Base-by-base conservation (phyloP, 2,113 vertebrate species). In the Mirounga angustirostris region DNA sequence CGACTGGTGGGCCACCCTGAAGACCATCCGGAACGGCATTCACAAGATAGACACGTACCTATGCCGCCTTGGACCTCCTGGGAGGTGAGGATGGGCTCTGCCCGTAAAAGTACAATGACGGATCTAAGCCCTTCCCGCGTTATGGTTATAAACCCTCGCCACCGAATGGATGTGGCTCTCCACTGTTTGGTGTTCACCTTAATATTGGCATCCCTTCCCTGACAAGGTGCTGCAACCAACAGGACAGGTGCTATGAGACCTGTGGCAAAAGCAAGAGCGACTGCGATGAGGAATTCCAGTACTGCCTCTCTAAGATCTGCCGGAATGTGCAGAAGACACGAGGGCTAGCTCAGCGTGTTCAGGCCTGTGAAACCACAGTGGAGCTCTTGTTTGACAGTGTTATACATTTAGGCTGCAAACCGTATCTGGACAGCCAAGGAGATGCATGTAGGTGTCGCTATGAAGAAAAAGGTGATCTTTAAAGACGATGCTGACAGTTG, bases 81-180 rank as follows among this genome's bases (percentile, higher is more conserved):
- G 40, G 40, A 43, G 40, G 40, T 5, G 5, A 43, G 40, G 40
- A 43, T 43, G 40, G 40, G 40, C 40, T 43, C 40, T 43, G 40
- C 40, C 40, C 4, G 4, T 43, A 43, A 43, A 43, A 43, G 40
- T 43, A 43, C 40, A 43, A 43, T 43, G 40, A 43, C 1, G 99
- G 99, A 96, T 99, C 99, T 95, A 99, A 98, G 92, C 99, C 99
- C 0, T 7, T 98, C 52, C 99, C 99, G 97, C 99, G 99, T 79
- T 99, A 99, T 0, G 98, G 98, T 8, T 99, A 99, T 98, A 99
- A 99, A 96, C 99, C 98, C 0, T 98, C 99, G n/a, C 99, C 99
- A 1, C 99, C 99, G 30, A 99, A 99, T n/a, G 99, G 99, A 90
- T 99, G 99, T 97, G 99, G 99, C 58, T 99, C 99, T 30, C 99